Conservation (phyloP, 2,797 vertebrate genomes). For the Pempheris klunzingeri region DNA sequence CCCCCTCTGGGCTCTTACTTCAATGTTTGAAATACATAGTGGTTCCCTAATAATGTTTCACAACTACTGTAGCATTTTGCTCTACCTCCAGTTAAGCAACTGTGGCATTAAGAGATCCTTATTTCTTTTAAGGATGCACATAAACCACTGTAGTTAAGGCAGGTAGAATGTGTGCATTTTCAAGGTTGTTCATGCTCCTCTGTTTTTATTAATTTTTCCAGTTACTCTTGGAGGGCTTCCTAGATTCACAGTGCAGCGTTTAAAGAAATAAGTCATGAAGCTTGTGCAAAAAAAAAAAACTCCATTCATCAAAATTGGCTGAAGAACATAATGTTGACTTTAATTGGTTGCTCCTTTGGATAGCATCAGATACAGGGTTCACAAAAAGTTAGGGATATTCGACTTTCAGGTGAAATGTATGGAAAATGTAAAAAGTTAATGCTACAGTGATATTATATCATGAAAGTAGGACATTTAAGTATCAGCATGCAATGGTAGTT, state of each 20-base stretch:
- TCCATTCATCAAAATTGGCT: background rate
- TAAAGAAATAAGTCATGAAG: background rate
- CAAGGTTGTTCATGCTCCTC: background rate
- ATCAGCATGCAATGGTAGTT: no score
- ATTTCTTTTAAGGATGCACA: background rate
- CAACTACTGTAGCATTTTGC: constrained; percentile 13
- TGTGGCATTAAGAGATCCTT: constrained; percentile 6
- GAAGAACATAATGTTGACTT: constrained; percentile 1
- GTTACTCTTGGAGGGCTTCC: no score
- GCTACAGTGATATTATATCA: no score
- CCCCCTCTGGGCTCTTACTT: background rate
- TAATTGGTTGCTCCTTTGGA: background rate
- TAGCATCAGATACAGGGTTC: background rate
- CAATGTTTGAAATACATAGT: constrained; percentile 15
- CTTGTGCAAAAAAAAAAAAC: no score
- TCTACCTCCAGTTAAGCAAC: constrained; percentile 1
- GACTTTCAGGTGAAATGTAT: no score
- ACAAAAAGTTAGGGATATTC: no score
- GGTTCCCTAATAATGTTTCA: constrained; percentile 24
- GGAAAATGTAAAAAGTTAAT: no score
- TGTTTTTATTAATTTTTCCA: constrained; percentile 4
- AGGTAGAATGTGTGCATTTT: constrained; percentile 2
- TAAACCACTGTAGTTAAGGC: background rate
- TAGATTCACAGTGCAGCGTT: background rate
- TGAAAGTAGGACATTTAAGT: no score